Conservation (phyloP, 2,888 invertebrate species). For the Gymnosoma rotundatum region DNA sequence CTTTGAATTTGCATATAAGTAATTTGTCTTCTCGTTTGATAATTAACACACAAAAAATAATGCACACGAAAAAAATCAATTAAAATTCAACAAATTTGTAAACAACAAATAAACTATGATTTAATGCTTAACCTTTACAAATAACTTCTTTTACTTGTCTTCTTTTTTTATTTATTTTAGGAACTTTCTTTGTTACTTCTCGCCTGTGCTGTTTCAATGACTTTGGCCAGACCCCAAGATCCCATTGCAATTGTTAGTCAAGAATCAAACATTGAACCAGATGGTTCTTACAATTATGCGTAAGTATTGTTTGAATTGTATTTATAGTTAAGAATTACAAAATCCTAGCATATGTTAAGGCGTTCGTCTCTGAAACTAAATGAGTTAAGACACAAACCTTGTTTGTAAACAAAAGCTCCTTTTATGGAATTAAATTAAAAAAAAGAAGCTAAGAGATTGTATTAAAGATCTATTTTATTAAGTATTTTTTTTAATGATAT, state of each 20-base stretch:
- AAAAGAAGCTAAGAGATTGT: too few species aligned
- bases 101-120: background rate
- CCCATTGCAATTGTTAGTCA: slow-evolving; percentile 87
- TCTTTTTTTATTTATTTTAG: slow-evolving; percentile 71
- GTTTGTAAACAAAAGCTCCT: background rate
- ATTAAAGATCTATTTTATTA: too few species aligned
- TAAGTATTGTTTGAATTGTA: slow-evolving; percentile 77
- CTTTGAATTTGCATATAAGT: slow-evolving; percentile 52
- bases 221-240: slow-evolving; percentile 84
- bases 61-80: background rate
- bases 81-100: background rate
- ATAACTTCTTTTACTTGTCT: too few species aligned
- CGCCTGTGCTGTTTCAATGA: slow-evolving; percentile 80
- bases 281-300: slow-evolving; percentile 89
- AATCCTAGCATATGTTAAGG: slow-evolving; percentile 72
- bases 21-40: background rate
- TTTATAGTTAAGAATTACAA: background rate
- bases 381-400: slow-evolving; percentile 73
- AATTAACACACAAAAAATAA: slow-evolving; percentile 30
- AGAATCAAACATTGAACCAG: slow-evolving; percentile 87
- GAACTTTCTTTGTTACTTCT: slow-evolving; percentile 78
- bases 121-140: too few species aligned
- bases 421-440: background rate
- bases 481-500: too few species aligned
- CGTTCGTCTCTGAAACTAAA: slow-evolving; percentile 48